Evolutionary conservation across 2,797 vertebrate genomes (phyloP), one percentile per base, ranked within the genome.

Genomic region (Sebastes steindachneri): DNA sequence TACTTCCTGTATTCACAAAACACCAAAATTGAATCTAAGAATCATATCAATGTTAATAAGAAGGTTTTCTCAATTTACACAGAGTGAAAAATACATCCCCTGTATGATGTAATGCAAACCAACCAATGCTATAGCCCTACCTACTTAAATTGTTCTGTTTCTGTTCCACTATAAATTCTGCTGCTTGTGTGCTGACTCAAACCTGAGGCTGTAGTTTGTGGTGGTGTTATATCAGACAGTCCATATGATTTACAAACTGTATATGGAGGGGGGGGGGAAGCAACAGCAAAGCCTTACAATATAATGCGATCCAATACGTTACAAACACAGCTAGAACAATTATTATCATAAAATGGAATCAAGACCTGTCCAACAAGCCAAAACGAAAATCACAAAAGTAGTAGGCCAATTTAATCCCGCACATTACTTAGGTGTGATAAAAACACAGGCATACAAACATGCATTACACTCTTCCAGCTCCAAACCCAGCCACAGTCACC

Each of bases 401-500:
- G 9, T 26, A 21, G 23, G 19, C 23, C n/a, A 48, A 9, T 60
- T 33, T 26, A 64, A 15, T 37, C 10, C 23, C 26, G 37, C 69
- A 74, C 11, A 15, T 65, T 45, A 54, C 45, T 37, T 41, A 41
- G 68, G 37, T 73, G 79, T 60, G 58, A 75, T n/a, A 69, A 35
- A 72, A 69, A 80, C 19, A 33, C 19, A 77, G 3, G 67, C 55
- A 75, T 17, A 69, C 35, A 72, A 68, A 31, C 28, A 28, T 19
- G 23, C 33, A 63, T 76, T 29, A 59, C 23, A 67, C 84, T 77
- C 70, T 55, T 77, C 11, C 15, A 79, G 71, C 79, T 64, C 21
- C 77, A 81, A 69, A 70, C 48, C 48, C 63, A 62, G 70, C 67
- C 76, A 82, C 69, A 80, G 81, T 74, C 81, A 60, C 70, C 82